Evolutionary conservation across 2,113 vertebrate genomes (phyloP), one percentile per base, ranked within the genome.

Genomic region (Macquaria australasica): DNA sequence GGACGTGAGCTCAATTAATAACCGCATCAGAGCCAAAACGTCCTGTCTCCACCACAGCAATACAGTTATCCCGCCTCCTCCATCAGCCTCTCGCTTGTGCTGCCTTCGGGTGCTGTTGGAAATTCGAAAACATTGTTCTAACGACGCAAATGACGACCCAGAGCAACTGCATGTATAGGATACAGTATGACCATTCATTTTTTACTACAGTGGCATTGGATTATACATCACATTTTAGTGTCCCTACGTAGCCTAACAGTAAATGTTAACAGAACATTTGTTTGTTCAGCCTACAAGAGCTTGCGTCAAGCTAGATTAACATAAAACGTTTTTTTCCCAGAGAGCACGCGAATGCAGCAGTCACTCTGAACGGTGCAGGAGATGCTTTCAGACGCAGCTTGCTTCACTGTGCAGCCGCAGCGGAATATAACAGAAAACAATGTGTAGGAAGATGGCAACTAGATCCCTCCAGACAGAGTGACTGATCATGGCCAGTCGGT

Each of bases 401-500:
- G 28, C 25, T 43, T 70, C 64, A 66, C 14, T 37, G 41, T n/a
- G 60, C 41, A 45, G 43, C 63, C 63, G 66, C 82, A 73, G 81
- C 62, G 51, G 55, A 73, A 66, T 68, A 69, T 10, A 21, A 79
- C 28, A 63, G 37, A 73, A 39, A 79, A 81, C 79, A 89, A 91
- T 86, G 88, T 75, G 64, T 12, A 25, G 39, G 45, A 67, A 68
- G 48, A 72, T 48, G 43, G 58, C 81, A 50, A 9, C 66, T 68
- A 68, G 25, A 53, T 31, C 60, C 55, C 55, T 77, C 25, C 66
- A 10, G 6, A 53, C 37, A 45, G 3, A 77, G 53, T 81, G 87
- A 85, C 62, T 23, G 77, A 93, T 25, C 80, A 95, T 96, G 94
- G 85, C 84, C 77, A 66, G 87, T 41, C 88, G 83, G 77, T 82